phyloP scores from a whole-genome alignment of 92 coral and sea anemone genomes.

The Umimayanthus chanpuru region DNA sequence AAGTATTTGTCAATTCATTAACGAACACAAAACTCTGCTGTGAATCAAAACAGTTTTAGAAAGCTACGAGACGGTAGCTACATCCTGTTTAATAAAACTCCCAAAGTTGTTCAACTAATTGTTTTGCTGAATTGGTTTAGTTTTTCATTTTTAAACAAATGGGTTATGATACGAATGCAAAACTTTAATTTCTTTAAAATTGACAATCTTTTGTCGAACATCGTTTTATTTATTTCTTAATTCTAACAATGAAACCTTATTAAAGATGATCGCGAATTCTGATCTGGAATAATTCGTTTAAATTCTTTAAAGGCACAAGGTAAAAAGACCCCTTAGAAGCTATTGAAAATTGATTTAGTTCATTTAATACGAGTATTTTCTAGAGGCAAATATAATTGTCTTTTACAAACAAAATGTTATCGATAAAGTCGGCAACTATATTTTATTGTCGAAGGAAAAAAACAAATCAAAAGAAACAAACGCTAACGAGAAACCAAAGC shows the following conservation, averaged over 20 bases:
- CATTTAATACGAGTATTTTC: background rate
- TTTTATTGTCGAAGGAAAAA: background rate
- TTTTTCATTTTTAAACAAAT: background rate
- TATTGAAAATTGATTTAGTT: no score
- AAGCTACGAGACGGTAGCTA: background rate
- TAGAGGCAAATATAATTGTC: background rate
- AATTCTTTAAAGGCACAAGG: no score
- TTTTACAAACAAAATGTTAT: no score
- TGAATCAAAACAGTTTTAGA: background rate
- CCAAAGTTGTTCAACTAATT: background rate
- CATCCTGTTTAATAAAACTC: background rate
- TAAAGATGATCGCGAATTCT: background rate
- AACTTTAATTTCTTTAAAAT: background rate
- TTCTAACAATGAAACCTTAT: background rate
- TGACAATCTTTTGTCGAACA: background rate
- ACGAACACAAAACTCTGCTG: background rate
- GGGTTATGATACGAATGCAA: background rate
- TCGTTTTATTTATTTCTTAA: no score
- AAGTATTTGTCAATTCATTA: background rate
- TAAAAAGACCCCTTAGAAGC: background rate
- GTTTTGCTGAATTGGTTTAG: background rate
- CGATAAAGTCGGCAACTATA: background rate
- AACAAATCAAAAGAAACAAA: no score
- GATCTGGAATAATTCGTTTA: background rate
- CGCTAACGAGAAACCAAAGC: background rate